These are phyloP conservation scores for Epistrophe eligans DNA, from an alignment of 2,888 invertebrate genomes.

Conservation along the genomic window DNA sequence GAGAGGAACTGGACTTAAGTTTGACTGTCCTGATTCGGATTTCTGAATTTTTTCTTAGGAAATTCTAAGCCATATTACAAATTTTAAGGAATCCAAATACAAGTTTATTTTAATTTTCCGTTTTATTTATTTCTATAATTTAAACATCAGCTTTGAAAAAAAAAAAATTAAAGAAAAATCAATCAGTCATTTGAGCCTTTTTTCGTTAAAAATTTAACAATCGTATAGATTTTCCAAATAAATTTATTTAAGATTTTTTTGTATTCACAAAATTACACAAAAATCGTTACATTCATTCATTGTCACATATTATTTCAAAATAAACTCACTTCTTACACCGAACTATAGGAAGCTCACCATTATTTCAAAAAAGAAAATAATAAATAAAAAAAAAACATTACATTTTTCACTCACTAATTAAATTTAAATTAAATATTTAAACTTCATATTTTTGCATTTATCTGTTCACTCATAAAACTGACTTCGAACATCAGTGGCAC, in stretches of 20 bases:
- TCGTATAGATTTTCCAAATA: background rate
- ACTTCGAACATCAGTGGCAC: constrained; percentile 19
- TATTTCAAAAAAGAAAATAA: background rate
- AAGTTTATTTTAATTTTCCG: too few species aligned
- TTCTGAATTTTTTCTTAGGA: too few species aligned
- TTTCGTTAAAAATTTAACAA: background rate
- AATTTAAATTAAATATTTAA: background rate
- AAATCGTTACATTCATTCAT: background rate
- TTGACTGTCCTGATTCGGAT: too few species aligned
- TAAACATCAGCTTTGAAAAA: background rate
- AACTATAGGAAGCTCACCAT: background rate
- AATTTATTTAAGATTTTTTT: background rate
- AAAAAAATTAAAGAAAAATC: background rate
- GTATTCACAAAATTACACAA: background rate
- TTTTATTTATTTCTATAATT: too few species aligned
- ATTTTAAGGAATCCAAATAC: too few species aligned
- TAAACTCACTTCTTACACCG: background rate
- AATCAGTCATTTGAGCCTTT: background rate
- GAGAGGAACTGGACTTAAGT: too few species aligned
- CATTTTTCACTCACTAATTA: background rate
- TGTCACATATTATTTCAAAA: background rate
- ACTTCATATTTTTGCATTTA: background rate
- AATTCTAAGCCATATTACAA: too few species aligned
- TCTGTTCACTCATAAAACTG: constrained; percentile 31
- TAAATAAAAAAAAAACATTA: background rate